Base-by-base conservation (phyloP, 2,797 vertebrate species). In the Muraenolepis orangiensis region DNA sequence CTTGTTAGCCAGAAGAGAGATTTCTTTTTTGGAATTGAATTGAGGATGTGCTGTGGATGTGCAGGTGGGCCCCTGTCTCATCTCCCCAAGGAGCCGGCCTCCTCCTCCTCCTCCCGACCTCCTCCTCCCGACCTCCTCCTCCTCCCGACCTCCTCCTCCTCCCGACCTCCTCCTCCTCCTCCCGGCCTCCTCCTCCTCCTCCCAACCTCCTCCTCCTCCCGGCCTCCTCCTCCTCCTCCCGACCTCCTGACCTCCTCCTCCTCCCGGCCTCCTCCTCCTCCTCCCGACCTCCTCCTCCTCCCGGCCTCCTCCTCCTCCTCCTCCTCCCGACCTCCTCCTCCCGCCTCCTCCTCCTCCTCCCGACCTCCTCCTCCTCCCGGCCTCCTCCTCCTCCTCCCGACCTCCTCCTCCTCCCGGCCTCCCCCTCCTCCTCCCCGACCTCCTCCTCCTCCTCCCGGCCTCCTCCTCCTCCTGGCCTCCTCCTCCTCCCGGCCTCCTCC, bases 261-360 rank as follows among this genome's bases (percentile, higher is more conserved):
- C n/a, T n/a, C n/a, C n/a, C n/a, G n/a, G n/a, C n/a, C n/a, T n/a
- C n/a, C n/a, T n/a, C n/a, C n/a, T n/a, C n/a, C n/a, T n/a, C n/a
- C n/a, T n/a, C n/a, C n/a, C n/a, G n/a, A n/a, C n/a, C n/a, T n/a
- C n/a, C n/a, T n/a, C n/a, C n/a, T n/a, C n/a, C n/a, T n/a, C n/a
- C n/a, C n/a, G n/a, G n/a, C n/a, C n/a, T n/a, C n/a, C n/a, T n/a
- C n/a, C n/a, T n/a, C n/a, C n/a, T n/a, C n/a, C n/a, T n/a, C 31
- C 28, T 34, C 61, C 66, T 30, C 4, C 67, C 23, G 57, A 61
- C 38, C 68, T 18, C 40, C 46, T 36, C n/a, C n/a, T n/a, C 74
- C 77, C 72, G 75, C 78, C 71, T 64, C 66, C 72, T 26, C 57
- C 38, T 66, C 28, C 69, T 66, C 57, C n/a, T 32, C 46, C 61